phyloP scores from a whole-genome alignment of 92 coral and sea anemone genomes.

The Phenganax stokvisi region DNA sequence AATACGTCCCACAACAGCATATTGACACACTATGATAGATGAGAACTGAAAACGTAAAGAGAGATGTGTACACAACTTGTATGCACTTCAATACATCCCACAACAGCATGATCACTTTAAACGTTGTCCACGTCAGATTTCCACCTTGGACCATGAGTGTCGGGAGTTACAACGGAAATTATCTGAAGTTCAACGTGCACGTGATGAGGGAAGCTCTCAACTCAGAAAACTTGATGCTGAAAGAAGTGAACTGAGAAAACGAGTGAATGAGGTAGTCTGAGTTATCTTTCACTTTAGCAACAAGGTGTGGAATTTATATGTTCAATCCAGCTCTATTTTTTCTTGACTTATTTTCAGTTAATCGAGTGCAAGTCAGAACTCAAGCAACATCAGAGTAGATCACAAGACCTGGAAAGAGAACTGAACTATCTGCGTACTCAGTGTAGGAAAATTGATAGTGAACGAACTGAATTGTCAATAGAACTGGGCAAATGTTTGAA shows the following conservation, averaged over 20 bases:
- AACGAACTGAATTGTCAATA: slow-evolving; percentile 69
- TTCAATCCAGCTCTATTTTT: neutral
- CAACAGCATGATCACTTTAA: neutral
- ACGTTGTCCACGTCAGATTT: neutral
- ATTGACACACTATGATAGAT: no score
- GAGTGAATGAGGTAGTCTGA: slow-evolving; percentile 31
- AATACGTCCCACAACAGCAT: no score
- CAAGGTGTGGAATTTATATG: neutral
- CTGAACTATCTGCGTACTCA: slow-evolving; percentile 76
- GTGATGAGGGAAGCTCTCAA: slow-evolving; percentile 32
- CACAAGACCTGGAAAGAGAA: slow-evolving; percentile 76
- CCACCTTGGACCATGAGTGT: slow-evolving; percentile 33
- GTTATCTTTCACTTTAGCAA: neutral
- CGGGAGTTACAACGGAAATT: slow-evolving; percentile 29
- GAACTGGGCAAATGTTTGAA: slow-evolving; percentile 61
- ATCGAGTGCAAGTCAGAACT: slow-evolving; percentile 69
- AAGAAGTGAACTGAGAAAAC: slow-evolving; percentile 27
- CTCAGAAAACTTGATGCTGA: slow-evolving; percentile 37
- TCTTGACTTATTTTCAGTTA: slow-evolving; percentile 45
- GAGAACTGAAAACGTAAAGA: no score
- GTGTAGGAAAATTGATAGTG: slow-evolving; percentile 67
- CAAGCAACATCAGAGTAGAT: slow-evolving; percentile 67
- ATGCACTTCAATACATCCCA: no score
- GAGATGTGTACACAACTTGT: no score
- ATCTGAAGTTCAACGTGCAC: slow-evolving; percentile 31